A percentile compares a stretch with the other conserved stretches of the same genome.
These are phyloP conservation scores for Zygogramma bicolorata DNA, from an alignment of 2,888 invertebrate species.

Conservation along the genomic window DNA sequence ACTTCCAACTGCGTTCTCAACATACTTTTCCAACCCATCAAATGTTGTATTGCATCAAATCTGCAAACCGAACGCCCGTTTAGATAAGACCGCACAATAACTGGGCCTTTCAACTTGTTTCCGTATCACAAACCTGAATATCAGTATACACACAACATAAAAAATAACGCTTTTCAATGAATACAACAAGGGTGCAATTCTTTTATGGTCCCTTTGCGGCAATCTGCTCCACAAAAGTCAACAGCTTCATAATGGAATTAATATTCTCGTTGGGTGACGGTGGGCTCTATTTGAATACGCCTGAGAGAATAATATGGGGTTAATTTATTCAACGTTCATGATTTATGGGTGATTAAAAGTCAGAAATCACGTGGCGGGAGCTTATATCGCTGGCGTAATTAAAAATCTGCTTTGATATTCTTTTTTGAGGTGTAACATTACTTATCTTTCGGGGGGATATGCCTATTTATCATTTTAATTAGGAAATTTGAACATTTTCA, in stretches of 20 bases:
- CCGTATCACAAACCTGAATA: not conserved
- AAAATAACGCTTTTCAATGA: not conserved
- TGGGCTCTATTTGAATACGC: not conserved
- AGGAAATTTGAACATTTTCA: too few relatives aligned
- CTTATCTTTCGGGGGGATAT: too few relatives aligned
- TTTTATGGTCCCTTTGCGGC: not conserved
- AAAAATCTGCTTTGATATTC: not conserved
- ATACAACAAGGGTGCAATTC: not conserved
- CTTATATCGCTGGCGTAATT: not conserved
- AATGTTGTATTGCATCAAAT: too few relatives aligned
- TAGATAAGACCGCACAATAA: not conserved
- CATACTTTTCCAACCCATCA: too few relatives aligned
- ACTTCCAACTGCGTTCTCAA: too few relatives aligned
- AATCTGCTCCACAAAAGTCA: not conserved
- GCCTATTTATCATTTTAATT: too few relatives aligned
- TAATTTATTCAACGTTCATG: not conserved
- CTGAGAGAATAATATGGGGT: not conserved
- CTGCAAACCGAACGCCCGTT: too few relatives aligned
- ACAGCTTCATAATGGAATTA: not conserved
- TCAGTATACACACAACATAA: not conserved
- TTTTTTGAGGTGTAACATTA: too few relatives aligned
- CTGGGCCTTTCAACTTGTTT: not conserved
- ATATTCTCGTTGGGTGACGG: not conserved
- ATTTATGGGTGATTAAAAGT: not conserved
- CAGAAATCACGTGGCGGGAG: not conserved